These are phyloP conservation scores for Bursaphelenchus mucronatus DNA, from an alignment of 1,140 invertebrate genomes.

Conservation along the genomic window DNA sequence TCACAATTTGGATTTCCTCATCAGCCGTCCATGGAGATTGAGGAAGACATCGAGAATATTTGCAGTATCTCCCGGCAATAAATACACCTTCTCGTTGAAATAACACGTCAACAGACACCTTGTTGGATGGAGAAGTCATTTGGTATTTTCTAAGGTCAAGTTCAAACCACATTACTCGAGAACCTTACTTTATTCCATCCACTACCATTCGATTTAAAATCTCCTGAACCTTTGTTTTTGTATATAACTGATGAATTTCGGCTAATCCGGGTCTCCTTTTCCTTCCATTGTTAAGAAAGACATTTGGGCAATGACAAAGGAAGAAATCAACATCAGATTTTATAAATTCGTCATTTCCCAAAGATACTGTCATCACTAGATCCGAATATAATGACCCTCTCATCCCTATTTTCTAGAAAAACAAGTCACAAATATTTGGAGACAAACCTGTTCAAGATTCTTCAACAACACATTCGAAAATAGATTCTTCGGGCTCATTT, in stretches of 20 bases:
- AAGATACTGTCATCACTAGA: constrained; percentile 51
- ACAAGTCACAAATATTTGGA: constrained; percentile 4
- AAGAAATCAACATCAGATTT: constrained; percentile 42
- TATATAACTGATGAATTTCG: constrained; percentile 26
- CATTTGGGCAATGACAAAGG: constrained; percentile 41
- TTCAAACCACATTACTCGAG: background rate
- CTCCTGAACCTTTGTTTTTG: constrained; percentile 42
- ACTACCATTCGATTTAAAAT: constrained; percentile 27
- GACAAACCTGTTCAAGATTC: constrained; percentile 43
- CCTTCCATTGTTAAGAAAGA: constrained; percentile 37
- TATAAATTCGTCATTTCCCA: constrained; percentile 54
- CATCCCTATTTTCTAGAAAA: constrained; percentile 42
- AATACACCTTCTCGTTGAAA: constrained; percentile 53
- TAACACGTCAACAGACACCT: constrained; percentile 23
- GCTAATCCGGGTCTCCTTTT: constrained; percentile 6
- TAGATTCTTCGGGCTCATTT: constrained; percentile 35
- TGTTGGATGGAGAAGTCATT: constrained; percentile 31
- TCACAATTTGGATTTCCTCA: constrained; percentile 24
- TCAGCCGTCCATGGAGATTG: constrained; percentile 54
- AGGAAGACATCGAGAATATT: constrained; percentile 52
- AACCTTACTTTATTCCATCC: constrained; percentile 33
- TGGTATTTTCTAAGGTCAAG: constrained; percentile 35
- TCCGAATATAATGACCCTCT: constrained; percentile 51
- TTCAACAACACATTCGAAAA: constrained; percentile 40
- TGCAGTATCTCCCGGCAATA: constrained; percentile 56